A percentile compares a stretch with the other conserved stretches of the same genome.
These are phyloP conservation scores for Machimus atricapillus DNA, from an alignment of 2,888 invertebrate genomes.

Conservation along the genomic window DNA sequence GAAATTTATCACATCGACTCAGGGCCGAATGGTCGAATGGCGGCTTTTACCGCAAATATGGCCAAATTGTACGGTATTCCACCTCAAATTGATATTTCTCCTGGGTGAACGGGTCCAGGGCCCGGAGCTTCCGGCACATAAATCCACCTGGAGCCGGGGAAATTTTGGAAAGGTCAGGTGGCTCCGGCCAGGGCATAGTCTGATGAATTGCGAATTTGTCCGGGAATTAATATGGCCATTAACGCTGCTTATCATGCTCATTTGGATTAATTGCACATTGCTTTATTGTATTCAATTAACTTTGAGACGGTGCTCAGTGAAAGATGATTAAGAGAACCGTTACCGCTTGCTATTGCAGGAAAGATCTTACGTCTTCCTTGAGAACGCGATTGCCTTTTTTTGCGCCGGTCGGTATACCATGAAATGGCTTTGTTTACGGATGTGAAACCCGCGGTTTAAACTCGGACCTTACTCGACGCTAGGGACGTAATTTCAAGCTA, in stretches of 20 bases:
- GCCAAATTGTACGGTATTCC: slow-evolving; percentile 23
- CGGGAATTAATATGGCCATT: background rate
- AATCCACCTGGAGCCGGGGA: slow-evolving; percentile 1
- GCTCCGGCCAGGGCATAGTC: background rate
- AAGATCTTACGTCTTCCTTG: background rate
- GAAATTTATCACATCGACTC: slow-evolving; percentile 22
- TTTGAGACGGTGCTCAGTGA: background rate
- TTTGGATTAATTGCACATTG: background rate
- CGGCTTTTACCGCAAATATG: slow-evolving; percentile 19
- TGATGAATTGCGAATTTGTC: background rate
- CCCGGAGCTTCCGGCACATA: slow-evolving; percentile 16
- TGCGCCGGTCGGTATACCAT: background rate
- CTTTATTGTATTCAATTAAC: background rate
- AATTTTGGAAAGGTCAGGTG: background rate
- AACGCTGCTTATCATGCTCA: background rate
- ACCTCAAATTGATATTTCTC: slow-evolving; percentile 24
- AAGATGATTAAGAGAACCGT: background rate
- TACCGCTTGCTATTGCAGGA: background rate
- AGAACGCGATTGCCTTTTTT: background rate
- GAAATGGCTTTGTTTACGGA: background rate
- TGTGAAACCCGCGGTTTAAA: background rate
- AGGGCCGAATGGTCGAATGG: background rate
- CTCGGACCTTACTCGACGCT: background rate
- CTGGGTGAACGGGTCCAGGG: background rate
- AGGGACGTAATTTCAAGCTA: background rate